These are phyloP conservation scores for Drosophila kikkawai DNA, from an alignment of 1,140 invertebrate species.

Conservation along the genomic window DNA sequence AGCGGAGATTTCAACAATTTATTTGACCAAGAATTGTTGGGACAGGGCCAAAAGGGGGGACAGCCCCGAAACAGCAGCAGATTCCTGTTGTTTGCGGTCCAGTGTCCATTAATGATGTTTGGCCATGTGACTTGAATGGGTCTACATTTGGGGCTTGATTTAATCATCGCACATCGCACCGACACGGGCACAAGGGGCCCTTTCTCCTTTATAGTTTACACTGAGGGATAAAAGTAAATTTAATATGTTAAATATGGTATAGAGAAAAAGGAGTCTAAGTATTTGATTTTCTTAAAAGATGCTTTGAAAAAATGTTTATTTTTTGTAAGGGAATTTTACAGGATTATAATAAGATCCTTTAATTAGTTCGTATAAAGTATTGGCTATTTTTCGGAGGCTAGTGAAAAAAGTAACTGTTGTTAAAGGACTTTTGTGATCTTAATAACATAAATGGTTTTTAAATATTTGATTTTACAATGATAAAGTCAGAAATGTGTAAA, in stretches of 20 bases:
- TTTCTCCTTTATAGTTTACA: neutral
- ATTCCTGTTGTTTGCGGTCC: constrained; percentile 12
- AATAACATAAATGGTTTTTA: too few species aligned
- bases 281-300: neutral
- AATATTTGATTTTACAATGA: too few species aligned
- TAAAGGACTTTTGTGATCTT: too few species aligned
- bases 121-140: constrained; percentile 24
- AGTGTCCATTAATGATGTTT: constrained; percentile 59
- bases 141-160: constrained; percentile 21
- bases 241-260: neutral
- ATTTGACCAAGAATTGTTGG: constrained; percentile 4
- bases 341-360: neutral
- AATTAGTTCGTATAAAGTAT: neutral
- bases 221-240: neutral
- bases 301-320: neutral
- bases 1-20: constrained; percentile 30
- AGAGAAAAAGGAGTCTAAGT: neutral
- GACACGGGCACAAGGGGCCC: neutral
- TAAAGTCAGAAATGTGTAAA: too few species aligned
- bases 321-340: neutral
- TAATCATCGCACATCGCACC: constrained; percentile 37
- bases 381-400: too few species aligned
- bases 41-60: neutral
- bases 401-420: too few species aligned
- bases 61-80: constrained; percentile 2